Conservation (phyloP, 2,888 invertebrate species). For the Listrodromus nycthemerus region DNA sequence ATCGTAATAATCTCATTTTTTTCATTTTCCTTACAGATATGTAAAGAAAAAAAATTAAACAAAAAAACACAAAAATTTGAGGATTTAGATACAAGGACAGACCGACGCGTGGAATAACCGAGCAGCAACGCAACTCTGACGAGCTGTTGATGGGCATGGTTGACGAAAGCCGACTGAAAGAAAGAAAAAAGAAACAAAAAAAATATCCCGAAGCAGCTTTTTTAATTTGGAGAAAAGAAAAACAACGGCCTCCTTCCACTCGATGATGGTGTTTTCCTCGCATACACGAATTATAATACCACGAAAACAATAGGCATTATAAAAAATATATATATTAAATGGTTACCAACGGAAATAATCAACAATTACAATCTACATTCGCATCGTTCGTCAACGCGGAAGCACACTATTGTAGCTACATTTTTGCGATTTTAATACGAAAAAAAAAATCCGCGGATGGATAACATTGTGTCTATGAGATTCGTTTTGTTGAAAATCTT, state of each 20-base stretch:
- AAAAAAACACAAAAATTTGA: slow-evolving; percentile 18
- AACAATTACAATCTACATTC: slow-evolving; percentile 10
- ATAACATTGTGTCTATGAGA: neutral
- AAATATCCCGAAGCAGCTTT: slow-evolving; percentile 10
- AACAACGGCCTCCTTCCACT: slow-evolving; percentile 1
- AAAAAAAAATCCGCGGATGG: slow-evolving; percentile 2
- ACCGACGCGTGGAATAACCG: slow-evolving; percentile 50
- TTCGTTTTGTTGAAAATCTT: neutral
- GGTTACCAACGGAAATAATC: slow-evolving; percentile 14
- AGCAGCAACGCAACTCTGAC: slow-evolving; percentile 38
- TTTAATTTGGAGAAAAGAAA: neutral
- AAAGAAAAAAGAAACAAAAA: slow-evolving; percentile 6
- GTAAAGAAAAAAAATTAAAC: slow-evolving; percentile 57
- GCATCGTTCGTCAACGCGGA: slow-evolving; percentile 12
- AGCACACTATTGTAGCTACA: neutral
- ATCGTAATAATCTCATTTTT: neutral
- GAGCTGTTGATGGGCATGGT: slow-evolving; percentile 26
- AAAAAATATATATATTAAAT: slow-evolving; percentile 1
- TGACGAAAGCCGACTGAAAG: slow-evolving; percentile 22
- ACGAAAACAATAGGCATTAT: slow-evolving; percentile 2
- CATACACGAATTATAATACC: neutral
- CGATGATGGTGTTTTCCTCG: slow-evolving; percentile 12
- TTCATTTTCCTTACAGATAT: slow-evolving; percentile 44
- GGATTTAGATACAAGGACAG: slow-evolving; percentile 32
- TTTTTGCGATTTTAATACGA: slow-evolving; percentile 24